A percentile compares a stretch with the other conserved stretches of the same genome.
phyloP scores from a whole-genome alignment of 2,113 vertebrate species.

The Xiphophorus hellerii region DNA sequence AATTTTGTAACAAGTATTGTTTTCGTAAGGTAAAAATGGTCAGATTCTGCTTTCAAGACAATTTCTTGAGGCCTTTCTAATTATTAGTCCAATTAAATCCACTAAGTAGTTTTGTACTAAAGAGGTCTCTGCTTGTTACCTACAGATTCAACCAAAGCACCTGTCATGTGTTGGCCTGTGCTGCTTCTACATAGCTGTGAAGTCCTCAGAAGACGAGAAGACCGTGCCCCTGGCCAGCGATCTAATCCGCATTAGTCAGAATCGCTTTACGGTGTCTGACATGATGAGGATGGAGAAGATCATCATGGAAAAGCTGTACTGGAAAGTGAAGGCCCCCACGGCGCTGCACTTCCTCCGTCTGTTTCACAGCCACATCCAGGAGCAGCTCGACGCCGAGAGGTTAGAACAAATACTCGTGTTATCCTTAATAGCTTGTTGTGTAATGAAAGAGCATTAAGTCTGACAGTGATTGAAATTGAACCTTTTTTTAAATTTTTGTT shows the following conservation, averaged over 20 bases:
- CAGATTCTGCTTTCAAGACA: not conserved
- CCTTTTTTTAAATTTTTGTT: not conserved
- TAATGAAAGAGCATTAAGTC: not conserved
- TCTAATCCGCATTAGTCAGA: conserved; percentile 95
- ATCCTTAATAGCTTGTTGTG: conserved; percentile 26
- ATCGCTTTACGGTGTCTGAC: conserved; percentile 92
- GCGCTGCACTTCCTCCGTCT: conserved; percentile 90
- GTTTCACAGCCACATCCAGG: conserved; percentile 84
- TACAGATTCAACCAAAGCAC: conserved; percentile 96
- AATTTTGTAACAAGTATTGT: not conserved
- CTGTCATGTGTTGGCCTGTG: conserved; percentile 93
- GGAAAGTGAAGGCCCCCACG: conserved; percentile 91
- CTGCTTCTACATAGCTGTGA: conserved; percentile 95
- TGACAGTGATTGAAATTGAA: not conserved
- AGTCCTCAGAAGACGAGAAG: conserved; percentile 90
- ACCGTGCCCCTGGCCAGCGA: conserved; percentile 91
- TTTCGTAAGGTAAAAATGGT: not conserved
- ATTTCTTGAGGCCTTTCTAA: not conserved
- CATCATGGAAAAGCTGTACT: conserved; percentile 91
- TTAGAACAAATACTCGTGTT: conserved; percentile 61
- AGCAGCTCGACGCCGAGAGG: conserved; percentile 86
- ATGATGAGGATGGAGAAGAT: conserved; percentile 99
- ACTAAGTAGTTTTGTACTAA: too few relatives aligned
- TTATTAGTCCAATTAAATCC: not conserved
- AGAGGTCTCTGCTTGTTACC: not conserved